Percentiles rank a stretch among this genome's conserved stretches.
phyloP scores from a whole-genome alignment of 1,140 invertebrate species.

The Trichonephila clavata region DNA sequence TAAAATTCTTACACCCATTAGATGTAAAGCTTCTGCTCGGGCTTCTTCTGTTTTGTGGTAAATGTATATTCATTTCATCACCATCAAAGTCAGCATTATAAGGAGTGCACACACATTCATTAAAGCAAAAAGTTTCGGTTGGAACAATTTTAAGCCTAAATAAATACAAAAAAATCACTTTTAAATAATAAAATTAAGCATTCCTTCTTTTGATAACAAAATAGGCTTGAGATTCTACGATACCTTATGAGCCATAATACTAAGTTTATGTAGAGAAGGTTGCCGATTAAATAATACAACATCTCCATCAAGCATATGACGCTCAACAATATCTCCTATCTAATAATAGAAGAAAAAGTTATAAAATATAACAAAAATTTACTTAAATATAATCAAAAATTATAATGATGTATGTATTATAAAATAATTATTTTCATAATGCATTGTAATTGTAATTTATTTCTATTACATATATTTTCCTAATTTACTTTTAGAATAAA shows the following conservation, averaged over 20 bases:
- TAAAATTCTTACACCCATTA: conserved; percentile 90
- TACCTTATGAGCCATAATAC: conserved; percentile 97
- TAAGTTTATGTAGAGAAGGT: conserved; percentile 98
- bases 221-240: not conserved
- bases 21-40: conserved; percentile 94
- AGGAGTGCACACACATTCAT: conserved; percentile 99
- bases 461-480: too few relatives aligned
- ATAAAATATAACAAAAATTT: too few relatives aligned
- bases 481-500: too few relatives aligned
- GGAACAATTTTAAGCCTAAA: conserved; percentile 84
- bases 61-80: conserved; percentile 99
- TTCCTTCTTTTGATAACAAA: not conserved
- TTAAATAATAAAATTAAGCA: not conserved
- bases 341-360: conserved; percentile 80
- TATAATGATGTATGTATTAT: too few relatives aligned
- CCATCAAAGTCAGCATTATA: conserved; percentile 99
- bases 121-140: conserved; percentile 87
- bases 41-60: conserved; percentile 99
- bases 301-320: conserved; percentile 96
- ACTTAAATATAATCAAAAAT: too few relatives aligned
- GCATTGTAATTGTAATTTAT: too few relatives aligned
- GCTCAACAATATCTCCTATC: conserved; percentile 95
- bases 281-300: conserved; percentile 99
- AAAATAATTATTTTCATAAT: too few relatives aligned
- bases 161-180: conserved; percentile 40